Base-by-base conservation (phyloP, 2,113 vertebrate genomes). In the Montifringilla adamsi region DNA sequence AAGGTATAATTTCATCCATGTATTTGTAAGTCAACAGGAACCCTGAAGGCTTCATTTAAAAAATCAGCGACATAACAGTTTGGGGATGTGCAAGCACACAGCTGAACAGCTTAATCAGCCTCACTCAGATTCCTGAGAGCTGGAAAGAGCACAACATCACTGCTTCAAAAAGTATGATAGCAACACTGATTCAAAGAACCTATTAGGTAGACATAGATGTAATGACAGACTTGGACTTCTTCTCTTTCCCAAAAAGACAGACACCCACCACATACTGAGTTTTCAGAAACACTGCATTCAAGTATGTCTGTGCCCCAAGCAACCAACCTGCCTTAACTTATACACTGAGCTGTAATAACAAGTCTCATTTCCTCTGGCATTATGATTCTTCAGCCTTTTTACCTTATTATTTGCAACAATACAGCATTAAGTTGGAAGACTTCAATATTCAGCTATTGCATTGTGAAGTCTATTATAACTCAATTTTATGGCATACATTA, bases 81-180 rank as follows among this genome's bases (percentile, higher is more conserved):
- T 22, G 30, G 39, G 37, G 44, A 53, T 75, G 27, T 0, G 0
- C 17, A 68, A 62, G 37, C 33, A 72, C 17, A n/a, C 0, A 5
- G 63, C 31, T 67, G 70, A 72, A 43, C 66, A 75, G 33, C 35
- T 64, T 27, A 47, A 70, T n/a, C 46, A 14, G 22, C 30, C 39
- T 18, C 37, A 66, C 10, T 35, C 43, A 50, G 50, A 21, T 5
- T 64, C 23, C 63, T 26, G 66, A 80, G 44, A 78, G 53, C 10
- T 53, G 28, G 19, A 41, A 89, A 66, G 75, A 64, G 49, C 41
- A 41, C 17, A 49, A 11, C 9, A 44, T 35, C 27, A 17, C 21
- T 18, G 20, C 14, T 41, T 68, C 26, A 60, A 56, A 84, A 66
- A 77, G 11, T 22, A 62, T 0, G 0, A 23, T 2, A 47, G 11